A percentile compares a stretch with the other conserved stretches of the same genome.
These are phyloP conservation scores for Charina bottae DNA, from an alignment of 2,113 vertebrate species.

Conservation along the genomic window DNA sequence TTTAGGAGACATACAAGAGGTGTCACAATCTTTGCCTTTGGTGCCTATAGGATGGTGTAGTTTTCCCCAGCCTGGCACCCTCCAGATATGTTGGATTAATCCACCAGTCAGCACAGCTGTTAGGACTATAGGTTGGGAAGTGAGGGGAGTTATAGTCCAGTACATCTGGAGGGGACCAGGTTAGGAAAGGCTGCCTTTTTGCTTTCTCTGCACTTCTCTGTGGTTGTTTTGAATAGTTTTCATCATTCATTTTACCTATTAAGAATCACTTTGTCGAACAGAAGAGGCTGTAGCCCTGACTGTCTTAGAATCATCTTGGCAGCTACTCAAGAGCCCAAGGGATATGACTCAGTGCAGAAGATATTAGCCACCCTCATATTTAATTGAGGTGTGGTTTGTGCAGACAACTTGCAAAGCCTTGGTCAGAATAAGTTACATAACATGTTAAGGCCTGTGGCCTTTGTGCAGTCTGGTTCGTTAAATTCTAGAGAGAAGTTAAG, in stretches of 20 bases:
- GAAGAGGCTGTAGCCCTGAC: background rate
- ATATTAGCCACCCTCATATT: background rate
- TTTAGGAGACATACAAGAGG: background rate
- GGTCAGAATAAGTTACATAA: constrained; percentile 6
- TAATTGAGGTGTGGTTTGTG: background rate
- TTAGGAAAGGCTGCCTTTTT: background rate
- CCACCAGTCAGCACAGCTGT: background rate
- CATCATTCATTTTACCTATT: constrained; percentile 19
- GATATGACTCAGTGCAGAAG: constrained; percentile 16
- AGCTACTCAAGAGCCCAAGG: background rate
- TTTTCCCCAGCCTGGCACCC: background rate
- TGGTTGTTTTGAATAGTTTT: background rate
- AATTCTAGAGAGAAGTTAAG: background rate
- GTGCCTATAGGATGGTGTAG: background rate
- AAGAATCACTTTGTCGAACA: background rate
- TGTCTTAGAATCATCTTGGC: background rate
- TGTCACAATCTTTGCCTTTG: background rate
- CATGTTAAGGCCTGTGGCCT: background rate
- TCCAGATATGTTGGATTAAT: background rate
- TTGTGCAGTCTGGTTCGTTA: constrained; percentile 1
- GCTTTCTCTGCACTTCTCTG: background rate
- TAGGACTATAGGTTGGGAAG: background rate
- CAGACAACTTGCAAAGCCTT: constrained; percentile 6
- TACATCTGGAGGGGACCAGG: background rate
- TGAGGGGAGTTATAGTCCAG: background rate